phyloP scores from a whole-genome alignment of 2,797 vertebrate species.

The Garrulus glandarius region DNA sequence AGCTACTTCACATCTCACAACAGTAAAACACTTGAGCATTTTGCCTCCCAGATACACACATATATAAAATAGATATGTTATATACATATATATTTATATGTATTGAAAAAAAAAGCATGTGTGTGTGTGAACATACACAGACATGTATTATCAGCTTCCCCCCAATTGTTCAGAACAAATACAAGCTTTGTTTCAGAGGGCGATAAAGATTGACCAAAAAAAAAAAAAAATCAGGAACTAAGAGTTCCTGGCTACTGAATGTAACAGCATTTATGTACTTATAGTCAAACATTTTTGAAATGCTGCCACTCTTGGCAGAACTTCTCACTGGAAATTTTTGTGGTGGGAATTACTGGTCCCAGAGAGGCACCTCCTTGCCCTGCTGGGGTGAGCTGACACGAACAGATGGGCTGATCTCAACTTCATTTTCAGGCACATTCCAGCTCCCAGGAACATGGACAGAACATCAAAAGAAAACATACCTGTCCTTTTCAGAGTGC shows the following conservation, averaged over 20 bases:
- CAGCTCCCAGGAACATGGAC: not conserved
- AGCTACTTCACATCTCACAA: not conserved
- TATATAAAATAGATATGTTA: not conserved
- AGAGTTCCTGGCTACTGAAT: not conserved
- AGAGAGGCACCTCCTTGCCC: not conserved
- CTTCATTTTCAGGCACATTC: not conserved
- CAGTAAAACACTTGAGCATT: not conserved
- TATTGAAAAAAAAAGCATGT: not conserved
- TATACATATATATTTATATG: not conserved
- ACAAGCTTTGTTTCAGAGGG: not conserved
- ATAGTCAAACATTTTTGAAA: not conserved
- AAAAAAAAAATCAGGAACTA: not conserved
- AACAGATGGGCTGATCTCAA: not conserved
- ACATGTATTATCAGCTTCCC: not conserved
- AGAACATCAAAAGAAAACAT: not conserved
- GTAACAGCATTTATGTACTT: not conserved
- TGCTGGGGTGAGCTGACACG: not conserved
- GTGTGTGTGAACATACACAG: not conserved
- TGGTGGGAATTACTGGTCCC: not conserved
- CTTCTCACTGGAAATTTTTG: not conserved
- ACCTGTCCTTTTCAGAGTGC: not conserved
- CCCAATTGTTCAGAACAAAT: not conserved
- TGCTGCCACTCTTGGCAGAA: not conserved
- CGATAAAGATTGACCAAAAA: fast-evolving
- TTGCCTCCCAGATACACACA: not conserved